Conservation (phyloP, 2,797 vertebrate genomes). For the Pogonophryne albipinna region DNA sequence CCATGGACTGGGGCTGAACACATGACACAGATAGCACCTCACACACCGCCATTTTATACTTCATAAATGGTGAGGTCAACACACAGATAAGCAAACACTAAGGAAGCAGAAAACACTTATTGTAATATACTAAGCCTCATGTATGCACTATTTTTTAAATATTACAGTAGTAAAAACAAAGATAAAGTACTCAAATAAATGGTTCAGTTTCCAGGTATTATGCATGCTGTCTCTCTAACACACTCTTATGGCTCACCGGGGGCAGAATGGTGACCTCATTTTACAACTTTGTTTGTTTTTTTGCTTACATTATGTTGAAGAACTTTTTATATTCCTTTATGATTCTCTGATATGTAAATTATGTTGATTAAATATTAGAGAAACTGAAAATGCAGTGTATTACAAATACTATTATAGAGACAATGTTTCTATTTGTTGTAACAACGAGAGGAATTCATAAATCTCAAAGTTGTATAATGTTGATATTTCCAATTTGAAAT, state of each 20-base stretch:
- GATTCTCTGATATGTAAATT: neutral
- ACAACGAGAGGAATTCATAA: neutral
- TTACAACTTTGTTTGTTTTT: neutral
- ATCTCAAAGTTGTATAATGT: too few relatives aligned
- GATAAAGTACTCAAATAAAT: neutral
- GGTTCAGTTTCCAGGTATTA: neutral
- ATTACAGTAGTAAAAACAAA: neutral
- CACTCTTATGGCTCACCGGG: neutral
- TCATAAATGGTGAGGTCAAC: slow-evolving; percentile 26
- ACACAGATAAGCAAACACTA: slow-evolving; percentile 11
- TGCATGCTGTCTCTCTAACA: neutral
- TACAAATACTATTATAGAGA: neutral
- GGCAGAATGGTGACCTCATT: neutral
- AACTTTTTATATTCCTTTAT: neutral
- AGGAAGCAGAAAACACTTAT: slow-evolving; percentile 3
- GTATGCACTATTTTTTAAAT: neutral
- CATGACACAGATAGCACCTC: slow-evolving; percentile 53
- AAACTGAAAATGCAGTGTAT: neutral
- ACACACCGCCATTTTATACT: slow-evolving; percentile 38
- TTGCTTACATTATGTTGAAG: neutral
- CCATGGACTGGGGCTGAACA: slow-evolving; percentile 93
- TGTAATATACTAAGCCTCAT: neutral
- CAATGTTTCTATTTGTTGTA: neutral
- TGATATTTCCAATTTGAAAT: neutral
- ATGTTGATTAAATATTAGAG: neutral